Conservation (phyloP, 2,113 vertebrate genomes). For the Neotragus moschatus region DNA sequence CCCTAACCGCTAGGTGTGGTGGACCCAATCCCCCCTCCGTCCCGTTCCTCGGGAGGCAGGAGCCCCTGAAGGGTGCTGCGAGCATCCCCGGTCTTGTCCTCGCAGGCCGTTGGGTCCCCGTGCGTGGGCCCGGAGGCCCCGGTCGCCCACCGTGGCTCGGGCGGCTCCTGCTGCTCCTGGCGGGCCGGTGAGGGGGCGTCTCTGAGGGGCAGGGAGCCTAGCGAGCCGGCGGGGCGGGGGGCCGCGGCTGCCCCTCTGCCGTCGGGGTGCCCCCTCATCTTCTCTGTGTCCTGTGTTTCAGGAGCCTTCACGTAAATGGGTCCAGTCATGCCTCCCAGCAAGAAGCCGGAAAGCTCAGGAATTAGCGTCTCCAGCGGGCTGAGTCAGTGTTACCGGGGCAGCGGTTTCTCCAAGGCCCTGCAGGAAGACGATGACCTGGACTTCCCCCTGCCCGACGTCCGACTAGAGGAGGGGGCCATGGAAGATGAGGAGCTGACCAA, state of each 20-base stretch:
- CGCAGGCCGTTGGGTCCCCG: not conserved
- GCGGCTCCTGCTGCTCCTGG: not conserved
- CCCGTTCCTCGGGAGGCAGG: not conserved
- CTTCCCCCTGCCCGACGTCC: constrained; percentile 88
- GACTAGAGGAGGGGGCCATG: constrained; percentile 87
- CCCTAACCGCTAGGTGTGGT: not conserved
- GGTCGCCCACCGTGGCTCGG: not conserved
- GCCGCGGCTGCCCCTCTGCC: not conserved
- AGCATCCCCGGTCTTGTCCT: not conserved
- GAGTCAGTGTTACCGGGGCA: constrained; percentile 90
- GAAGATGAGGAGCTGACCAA: constrained; percentile 98
- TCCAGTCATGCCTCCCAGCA: constrained; percentile 99
- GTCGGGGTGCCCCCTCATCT: constrained; percentile 30
- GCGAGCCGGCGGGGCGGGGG: accelerated
- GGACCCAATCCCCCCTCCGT: not conserved
- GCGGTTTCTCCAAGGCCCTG: constrained; percentile 88
- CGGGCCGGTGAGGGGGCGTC: accelerated
- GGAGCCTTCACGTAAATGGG: constrained; percentile 95
- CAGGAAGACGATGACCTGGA: constrained; percentile 93
- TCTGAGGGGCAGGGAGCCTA: accelerated
- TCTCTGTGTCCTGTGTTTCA: constrained; percentile 72
- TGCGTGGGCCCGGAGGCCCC: accelerated
- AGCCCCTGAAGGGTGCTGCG: not conserved
- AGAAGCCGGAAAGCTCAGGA: constrained; percentile 97
- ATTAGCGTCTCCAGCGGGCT: constrained; percentile 91